phyloP scores from a whole-genome alignment of 2,113 vertebrate genomes.

The Myrmophylax atrothorax region DNA sequence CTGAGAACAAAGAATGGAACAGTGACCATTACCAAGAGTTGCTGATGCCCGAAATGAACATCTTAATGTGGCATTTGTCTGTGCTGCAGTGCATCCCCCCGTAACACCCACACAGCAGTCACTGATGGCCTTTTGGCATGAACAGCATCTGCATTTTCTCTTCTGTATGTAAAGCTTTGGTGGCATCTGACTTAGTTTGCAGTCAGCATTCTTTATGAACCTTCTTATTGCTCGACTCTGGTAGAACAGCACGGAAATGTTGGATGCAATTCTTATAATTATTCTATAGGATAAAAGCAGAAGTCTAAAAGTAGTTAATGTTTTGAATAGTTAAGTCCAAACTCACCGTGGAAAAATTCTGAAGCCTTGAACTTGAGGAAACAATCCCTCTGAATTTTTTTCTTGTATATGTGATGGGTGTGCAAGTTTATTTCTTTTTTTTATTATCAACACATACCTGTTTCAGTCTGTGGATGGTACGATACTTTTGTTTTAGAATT shows the following conservation, averaged over 20 bases:
- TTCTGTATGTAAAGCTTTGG: conserved; percentile 15
- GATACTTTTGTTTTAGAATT: neutral
- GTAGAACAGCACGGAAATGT: neutral
- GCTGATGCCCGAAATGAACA: neutral
- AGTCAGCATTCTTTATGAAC: neutral
- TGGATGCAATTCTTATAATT: neutral
- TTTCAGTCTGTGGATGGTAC: neutral
- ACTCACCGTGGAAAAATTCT: neutral
- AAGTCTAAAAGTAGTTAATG: neutral
- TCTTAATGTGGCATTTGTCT: neutral
- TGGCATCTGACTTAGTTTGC: conserved; percentile 33
- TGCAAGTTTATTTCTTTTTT: neutral
- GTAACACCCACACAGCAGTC: neutral
- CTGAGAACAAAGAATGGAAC: neutral
- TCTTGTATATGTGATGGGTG: neutral
- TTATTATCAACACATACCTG: neutral
- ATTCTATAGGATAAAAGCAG: neutral
- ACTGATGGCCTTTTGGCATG: conserved; percentile 28
- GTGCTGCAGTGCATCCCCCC: neutral
- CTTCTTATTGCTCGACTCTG: neutral
- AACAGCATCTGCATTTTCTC: neutral
- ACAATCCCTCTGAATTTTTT: neutral
- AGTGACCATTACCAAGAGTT: neutral
- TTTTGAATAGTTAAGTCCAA: neutral
- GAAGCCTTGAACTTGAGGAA: neutral